phyloP scores from a whole-genome alignment of 2,797 vertebrate species.

The Schizopygopsis pylzovi region DNA sequence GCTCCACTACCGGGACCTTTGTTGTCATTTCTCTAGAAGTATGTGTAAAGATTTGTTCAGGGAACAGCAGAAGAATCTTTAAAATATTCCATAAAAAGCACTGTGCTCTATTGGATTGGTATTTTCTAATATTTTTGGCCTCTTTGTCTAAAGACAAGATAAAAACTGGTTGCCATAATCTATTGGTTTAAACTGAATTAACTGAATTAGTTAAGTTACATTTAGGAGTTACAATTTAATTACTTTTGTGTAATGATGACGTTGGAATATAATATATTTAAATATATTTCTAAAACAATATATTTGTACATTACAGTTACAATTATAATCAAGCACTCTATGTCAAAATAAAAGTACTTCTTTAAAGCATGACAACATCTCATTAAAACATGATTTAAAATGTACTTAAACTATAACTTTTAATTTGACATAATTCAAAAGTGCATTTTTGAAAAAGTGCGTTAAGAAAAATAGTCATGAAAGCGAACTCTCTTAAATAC shows the following conservation, averaged over 20 bases:
- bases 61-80: neutral
- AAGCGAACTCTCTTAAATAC: neutral
- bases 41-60: neutral
- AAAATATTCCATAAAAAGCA: conserved; percentile 8
- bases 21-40: conserved; percentile 2
- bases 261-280: neutral
- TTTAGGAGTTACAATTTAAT: conserved; percentile 41
- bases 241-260: neutral
- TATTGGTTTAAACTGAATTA: conserved; percentile 63
- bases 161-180: conserved; percentile 39
- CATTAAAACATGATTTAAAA: neutral
- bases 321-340: too few species aligned
- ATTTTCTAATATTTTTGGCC: neutral
- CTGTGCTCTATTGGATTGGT: neutral
- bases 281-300: neutral
- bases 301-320: too few species aligned
- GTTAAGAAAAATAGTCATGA: neutral
- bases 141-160: conserved; percentile 5
- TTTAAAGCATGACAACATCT: too few species aligned
- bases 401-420: neutral
- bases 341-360: too few species aligned
- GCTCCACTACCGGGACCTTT: neutral
- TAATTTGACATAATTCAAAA: neutral
- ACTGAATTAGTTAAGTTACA: conserved; percentile 51
- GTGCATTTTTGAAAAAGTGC: neutral